A percentile compares a stretch with the other conserved stretches of the same genome.
Evolutionary conservation across 2,113 vertebrate species (phyloP).

Genomic region (Elephas maximus): DNA sequence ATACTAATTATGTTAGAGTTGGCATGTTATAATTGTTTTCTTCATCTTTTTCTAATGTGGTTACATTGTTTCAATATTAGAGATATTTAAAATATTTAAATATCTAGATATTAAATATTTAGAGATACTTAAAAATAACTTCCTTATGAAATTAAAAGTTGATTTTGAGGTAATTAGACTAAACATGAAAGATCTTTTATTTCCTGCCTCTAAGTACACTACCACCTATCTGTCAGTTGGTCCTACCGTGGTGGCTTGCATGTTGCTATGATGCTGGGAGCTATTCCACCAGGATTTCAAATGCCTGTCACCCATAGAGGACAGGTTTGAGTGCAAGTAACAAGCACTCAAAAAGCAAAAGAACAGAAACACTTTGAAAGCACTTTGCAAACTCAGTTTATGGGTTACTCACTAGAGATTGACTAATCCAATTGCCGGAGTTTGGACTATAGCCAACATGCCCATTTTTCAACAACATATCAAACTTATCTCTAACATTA

Average conservation of each 20-base stretch:
- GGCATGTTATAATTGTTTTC: background rate
- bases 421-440: background rate
- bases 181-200: background rate
- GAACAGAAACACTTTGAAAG: slow-evolving; percentile 41
- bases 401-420: background rate
- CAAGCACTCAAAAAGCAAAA: slow-evolving; percentile 2
- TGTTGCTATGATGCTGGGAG: background rate
- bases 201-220: background rate
- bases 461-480: background rate
- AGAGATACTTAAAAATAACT: slow-evolving; percentile 3
- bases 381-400: slow-evolving; percentile 11
- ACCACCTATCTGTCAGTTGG: background rate
- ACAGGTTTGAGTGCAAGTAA: background rate
- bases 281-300: background rate
- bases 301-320: background rate
- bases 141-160: slow-evolving; percentile 46
- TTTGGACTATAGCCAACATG: background rate
- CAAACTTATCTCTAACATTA: slow-evolving; percentile 19
- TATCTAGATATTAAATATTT: too few relatives aligned
- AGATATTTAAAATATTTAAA: too few relatives aligned
- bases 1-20: background rate
- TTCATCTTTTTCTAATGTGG: slow-evolving; percentile 26
- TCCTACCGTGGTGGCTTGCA: background rate
- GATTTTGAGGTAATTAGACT: background rate
- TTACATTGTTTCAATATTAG: slow-evolving; percentile 25